phyloP scores from a whole-genome alignment of 2,888 invertebrate species.

The Heteropelma amictum region DNA sequence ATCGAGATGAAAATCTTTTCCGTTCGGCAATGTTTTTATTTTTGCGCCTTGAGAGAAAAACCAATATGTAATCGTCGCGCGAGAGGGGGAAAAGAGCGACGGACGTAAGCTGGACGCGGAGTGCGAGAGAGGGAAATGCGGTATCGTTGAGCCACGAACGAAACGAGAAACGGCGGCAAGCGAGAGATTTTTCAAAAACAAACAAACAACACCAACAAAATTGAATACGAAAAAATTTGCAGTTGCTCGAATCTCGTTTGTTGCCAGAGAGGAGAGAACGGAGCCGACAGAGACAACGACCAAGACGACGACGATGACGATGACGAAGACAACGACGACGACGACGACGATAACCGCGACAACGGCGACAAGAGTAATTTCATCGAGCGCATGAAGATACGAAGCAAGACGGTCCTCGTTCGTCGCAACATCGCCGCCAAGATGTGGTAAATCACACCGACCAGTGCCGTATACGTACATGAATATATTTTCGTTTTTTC shows the following conservation, averaged over 20 bases:
- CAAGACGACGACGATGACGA: conserved; percentile 69
- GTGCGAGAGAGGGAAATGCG: too few species aligned
- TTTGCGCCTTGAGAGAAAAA: too few species aligned
- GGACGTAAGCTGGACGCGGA: too few species aligned
- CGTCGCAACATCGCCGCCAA: conserved; percentile 73
- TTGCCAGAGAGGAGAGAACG: conserved; percentile 69
- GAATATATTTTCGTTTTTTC: too few species aligned
- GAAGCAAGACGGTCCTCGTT: conserved; percentile 74
- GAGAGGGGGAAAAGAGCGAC: too few species aligned
- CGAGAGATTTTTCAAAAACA: neutral
- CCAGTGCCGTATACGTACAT: too few species aligned
- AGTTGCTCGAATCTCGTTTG: conserved; percentile 67
- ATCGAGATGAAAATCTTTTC: too few species aligned
- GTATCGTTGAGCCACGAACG: neutral
- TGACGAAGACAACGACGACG: conserved; percentile 65
- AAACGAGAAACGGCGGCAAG: neutral
- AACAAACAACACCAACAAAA: conserved; percentile 1
- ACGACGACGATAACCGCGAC: conserved; percentile 65
- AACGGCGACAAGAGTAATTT: conserved; percentile 71
- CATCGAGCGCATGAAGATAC: conserved; percentile 75
- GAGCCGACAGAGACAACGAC: conserved; percentile 64
- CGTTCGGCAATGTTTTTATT: too few species aligned
- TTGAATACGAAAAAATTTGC: conserved; percentile 14
- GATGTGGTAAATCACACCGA: conserved; percentile 63
- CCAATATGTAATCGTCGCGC: too few species aligned